Conservation (phyloP, 2,888 invertebrate species). For the Malthinus seriepunctatus region DNA sequence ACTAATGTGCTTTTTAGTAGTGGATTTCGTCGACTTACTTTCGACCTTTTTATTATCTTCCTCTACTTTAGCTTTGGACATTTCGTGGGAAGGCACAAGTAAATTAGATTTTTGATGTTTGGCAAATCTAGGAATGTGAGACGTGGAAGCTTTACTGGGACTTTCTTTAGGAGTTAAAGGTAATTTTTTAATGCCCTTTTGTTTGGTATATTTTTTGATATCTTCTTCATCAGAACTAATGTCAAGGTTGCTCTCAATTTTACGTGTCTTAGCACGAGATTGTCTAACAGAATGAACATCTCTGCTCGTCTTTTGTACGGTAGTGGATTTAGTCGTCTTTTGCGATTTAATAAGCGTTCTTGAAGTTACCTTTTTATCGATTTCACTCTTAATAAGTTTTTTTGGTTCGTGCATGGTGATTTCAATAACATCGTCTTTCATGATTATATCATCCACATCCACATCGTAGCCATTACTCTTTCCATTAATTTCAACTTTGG, state of each 20-base stretch:
- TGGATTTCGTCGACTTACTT: conserved; percentile 19
- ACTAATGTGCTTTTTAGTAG: conserved; percentile 6
- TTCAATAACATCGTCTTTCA: conserved; percentile 54
- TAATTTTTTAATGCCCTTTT: conserved; percentile 33
- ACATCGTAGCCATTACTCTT: conserved; percentile 22
- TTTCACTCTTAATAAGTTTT: conserved; percentile 7
- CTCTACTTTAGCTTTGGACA: conserved; percentile 5
- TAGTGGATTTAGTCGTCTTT: conserved; percentile 6
- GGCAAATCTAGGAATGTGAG: conserved; percentile 11
- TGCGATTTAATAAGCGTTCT: conserved; percentile 4
- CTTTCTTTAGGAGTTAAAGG: conserved; percentile 3
- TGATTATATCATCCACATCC: conserved; percentile 48
- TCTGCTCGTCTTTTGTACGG: conserved; percentile 5
- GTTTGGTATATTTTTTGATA: conserved; percentile 23
- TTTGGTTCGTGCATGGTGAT: conserved; percentile 48
- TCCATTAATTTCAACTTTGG: conserved; percentile 11
- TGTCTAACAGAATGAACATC: neutral
- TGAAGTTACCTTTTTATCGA: neutral
- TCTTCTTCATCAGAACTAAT: conserved; percentile 48
- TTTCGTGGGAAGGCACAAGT: conserved; percentile 8
- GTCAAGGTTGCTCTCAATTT: conserved; percentile 46
- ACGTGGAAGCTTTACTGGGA: neutral
- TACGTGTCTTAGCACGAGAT: conserved; percentile 30
- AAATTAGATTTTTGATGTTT: conserved; percentile 26
- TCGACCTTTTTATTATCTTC: neutral